Percentiles rank a stretch among this genome's conserved stretches.
phyloP scores from a whole-genome alignment of 2,797 vertebrate genomes.

The Furcifer pardalis region DNA sequence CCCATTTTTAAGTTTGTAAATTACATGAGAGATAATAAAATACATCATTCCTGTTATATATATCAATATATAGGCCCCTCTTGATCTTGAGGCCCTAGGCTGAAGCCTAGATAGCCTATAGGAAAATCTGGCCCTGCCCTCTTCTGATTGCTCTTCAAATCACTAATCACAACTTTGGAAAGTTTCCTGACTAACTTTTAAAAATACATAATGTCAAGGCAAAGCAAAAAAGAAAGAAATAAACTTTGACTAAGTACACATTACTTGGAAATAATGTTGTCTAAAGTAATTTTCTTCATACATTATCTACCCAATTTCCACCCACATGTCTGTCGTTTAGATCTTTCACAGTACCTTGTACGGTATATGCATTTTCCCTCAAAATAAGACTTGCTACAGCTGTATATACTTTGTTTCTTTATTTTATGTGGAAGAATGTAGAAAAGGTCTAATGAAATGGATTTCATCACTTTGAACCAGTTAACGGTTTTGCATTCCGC shows the following conservation, averaged over 20 bases:
- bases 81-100: too few species aligned
- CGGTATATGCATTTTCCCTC: not conserved
- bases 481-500: slow-evolving; percentile 3
- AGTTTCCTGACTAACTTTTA: slow-evolving; percentile 5
- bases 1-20: too few species aligned
- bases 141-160: not conserved
- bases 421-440: not conserved
- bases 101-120: too few species aligned
- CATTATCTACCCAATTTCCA: slow-evolving; percentile 27
- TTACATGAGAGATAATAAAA: too few species aligned
- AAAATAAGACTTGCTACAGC: not conserved
- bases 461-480: not conserved
- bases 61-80: too few species aligned
- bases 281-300: slow-evolving; percentile 20
- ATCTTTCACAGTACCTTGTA: slow-evolving; percentile 1
- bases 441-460: not conserved
- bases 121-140: too few species aligned
- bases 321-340: slow-evolving; percentile 22
- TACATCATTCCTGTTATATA: too few species aligned
- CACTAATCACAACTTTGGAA: not conserved
- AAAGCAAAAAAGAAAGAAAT: slow-evolving; percentile 6
- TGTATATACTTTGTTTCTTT: slow-evolving; percentile 5
- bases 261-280: slow-evolving; percentile 28
- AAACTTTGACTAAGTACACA: slow-evolving; percentile 15
- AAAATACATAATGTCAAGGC: not conserved